These are phyloP conservation scores for Ophiodon elongatus DNA, from an alignment of 2,113 vertebrate genomes.

Conservation along the genomic window DNA sequence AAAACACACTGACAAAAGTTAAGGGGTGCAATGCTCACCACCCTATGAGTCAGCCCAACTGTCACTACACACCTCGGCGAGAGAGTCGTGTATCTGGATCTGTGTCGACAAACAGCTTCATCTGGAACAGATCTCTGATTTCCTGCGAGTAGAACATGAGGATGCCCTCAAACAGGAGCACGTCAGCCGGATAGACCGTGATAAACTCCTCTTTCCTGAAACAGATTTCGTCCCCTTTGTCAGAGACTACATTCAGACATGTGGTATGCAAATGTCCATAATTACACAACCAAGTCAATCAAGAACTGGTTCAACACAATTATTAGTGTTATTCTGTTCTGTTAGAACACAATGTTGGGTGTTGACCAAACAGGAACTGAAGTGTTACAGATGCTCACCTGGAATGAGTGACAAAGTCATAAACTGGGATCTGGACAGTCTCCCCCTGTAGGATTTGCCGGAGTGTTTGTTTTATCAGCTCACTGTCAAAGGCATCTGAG, in stretches of 20 bases:
- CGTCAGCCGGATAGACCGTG: slow-evolving; percentile 94
- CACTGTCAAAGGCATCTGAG: slow-evolving; percentile 97
- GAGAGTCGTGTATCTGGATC: slow-evolving; percentile 96
- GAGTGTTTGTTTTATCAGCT: slow-evolving; percentile 93
- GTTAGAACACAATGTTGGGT: background rate
- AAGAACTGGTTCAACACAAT: background rate
- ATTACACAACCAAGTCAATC: background rate
- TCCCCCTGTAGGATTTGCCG: slow-evolving; percentile 91
- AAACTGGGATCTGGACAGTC: slow-evolving; percentile 95
- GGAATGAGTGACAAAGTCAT: slow-evolving; percentile 97
- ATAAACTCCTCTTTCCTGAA: slow-evolving; percentile 95
- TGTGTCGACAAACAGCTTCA: slow-evolving; percentile 98
- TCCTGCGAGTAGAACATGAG: slow-evolving; percentile 98
- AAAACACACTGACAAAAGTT: background rate
- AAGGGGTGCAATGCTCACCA: background rate
- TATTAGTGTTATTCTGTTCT: background rate
- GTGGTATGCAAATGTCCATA: background rate
- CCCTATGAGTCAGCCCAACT: background rate
- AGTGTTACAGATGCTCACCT: slow-evolving; percentile 83
- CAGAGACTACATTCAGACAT: background rate
- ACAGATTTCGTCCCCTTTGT: slow-evolving; percentile 19
- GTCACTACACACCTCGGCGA: slow-evolving; percentile 89
- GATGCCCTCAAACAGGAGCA: slow-evolving; percentile 97
- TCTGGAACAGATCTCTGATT: slow-evolving; percentile 96
- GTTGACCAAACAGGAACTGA: background rate